Evolutionary conservation across 2,888 invertebrate genomes (phyloP), one percentile per base, ranked within the genome.

Genomic region (Tachina lurida): DNA sequence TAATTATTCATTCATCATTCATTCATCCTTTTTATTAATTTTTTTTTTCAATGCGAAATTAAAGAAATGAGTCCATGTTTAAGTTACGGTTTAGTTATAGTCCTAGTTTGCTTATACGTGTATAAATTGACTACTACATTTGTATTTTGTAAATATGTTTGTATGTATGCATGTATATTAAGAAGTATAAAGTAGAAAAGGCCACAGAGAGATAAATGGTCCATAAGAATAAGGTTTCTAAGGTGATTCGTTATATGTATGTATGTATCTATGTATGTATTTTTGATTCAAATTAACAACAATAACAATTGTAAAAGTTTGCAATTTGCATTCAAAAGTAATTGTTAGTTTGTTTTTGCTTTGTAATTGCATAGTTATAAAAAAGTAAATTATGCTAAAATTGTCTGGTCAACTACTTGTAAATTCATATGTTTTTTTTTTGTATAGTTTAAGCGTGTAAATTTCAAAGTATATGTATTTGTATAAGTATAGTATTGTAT

Each of bases 161-260:
- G 52, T 15, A 47, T 52, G 52, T 52, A 54, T 52, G 52, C 7
- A 47, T 49, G 49, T 49, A 54, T 60, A 76, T 74, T 83, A 71
- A 65, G 73, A 77, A 73, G 67, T 84, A 78, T 68, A 79, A 84
- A 67, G 89, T 89, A 91, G 90, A 91, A 31, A 31, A 91, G 91
- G 91, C 91, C 91, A 91, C 91, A 87, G 58, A 84, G 77, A 87
- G 84, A 74, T 88, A 83, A 83, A 87, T 87, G 88, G 88, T 88
- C 88, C 87, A 88, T 87, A 86, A 88, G 86, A 84, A 89, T 87
- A 79, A 77, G 78, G 63, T 85, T 81, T 15, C 70, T 74, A 74
- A 75, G 78, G 49, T 83, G 60, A 56, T 76, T 39, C n/a, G 52
- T 68, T 58, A 73, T 39, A 31, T 31, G 31, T 31, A 31, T 31